A percentile compares a stretch with the other conserved stretches of the same genome.
Evolutionary conservation across 2,113 vertebrate genomes (phyloP).

Genomic region (Dasyprocta punctata): DNA sequence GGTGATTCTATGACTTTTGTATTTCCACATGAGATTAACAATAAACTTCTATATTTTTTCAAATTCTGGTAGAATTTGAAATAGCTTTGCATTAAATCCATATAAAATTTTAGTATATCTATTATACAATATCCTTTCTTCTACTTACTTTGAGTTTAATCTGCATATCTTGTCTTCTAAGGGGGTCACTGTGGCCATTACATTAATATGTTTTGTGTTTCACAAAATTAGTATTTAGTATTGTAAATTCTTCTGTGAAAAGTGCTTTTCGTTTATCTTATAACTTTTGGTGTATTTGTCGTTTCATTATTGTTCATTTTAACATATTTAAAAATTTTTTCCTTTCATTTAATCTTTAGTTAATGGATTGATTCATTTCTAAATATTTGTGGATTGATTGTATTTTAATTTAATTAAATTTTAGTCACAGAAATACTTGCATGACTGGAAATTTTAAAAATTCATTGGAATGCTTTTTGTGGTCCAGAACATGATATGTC

Average conservation of each 20-base stretch:
- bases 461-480: neutral
- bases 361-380: neutral
- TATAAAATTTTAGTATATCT: neutral
- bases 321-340: neutral
- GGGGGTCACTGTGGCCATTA: neutral
- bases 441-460: neutral
- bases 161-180: neutral
- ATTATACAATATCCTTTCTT: neutral
- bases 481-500: neutral
- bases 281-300: neutral
- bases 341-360: neutral
- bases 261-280: neutral
- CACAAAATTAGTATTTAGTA: neutral
- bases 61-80: neutral
- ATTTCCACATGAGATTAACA: neutral
- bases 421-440: neutral
- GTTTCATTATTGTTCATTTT: neutral
- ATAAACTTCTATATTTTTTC: neutral
- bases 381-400: neutral
- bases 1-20: neutral
- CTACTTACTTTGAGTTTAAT: neutral
- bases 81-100: neutral
- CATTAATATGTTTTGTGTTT: neutral
- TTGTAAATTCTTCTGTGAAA: neutral
- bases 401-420: slow-evolving; percentile 4